phyloP scores from a whole-genome alignment of 2,888 invertebrate genomes.

The Phortica okadai region DNA sequence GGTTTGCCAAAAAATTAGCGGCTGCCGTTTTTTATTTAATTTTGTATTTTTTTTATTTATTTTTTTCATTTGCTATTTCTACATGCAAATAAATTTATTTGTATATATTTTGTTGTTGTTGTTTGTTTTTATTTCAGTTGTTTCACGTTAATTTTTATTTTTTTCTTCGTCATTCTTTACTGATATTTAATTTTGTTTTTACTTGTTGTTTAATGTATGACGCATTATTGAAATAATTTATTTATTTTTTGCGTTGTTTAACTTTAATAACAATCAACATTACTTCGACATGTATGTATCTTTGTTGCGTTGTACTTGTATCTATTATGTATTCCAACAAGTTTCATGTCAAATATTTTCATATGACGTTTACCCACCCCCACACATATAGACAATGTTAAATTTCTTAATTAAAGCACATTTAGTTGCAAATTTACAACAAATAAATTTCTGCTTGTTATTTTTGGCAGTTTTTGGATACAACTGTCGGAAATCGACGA shows the following conservation, averaged over 20 bases:
- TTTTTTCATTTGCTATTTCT: not conserved
- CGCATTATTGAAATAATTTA: slow-evolving; percentile 12
- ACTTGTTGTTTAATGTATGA: slow-evolving; percentile 14
- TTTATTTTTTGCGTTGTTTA: slow-evolving; percentile 4
- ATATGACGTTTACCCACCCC: no score
- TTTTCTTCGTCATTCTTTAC: not conserved
- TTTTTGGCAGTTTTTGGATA: not conserved
- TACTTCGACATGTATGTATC: no score
- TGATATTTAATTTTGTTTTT: not conserved
- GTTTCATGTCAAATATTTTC: no score
- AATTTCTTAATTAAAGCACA: slow-evolving; percentile 1
- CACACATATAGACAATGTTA: not conserved
- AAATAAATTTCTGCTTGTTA: not conserved
- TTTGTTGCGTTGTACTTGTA: no score
- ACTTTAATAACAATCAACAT: not conserved
- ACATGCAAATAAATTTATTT: slow-evolving; percentile 4
- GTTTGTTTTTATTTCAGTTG: slow-evolving; percentile 6
- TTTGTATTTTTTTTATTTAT: not conserved
- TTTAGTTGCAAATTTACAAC: not conserved
- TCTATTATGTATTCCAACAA: no score
- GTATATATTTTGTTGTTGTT: not conserved
- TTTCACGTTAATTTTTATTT: slow-evolving; percentile 4
- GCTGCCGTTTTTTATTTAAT: not conserved
- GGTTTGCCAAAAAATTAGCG: slow-evolving; percentile 4
- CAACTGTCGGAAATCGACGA: not conserved